phyloP scores from a whole-genome alignment of 1,140 invertebrate species.

The Sarcophaga peregrina region DNA sequence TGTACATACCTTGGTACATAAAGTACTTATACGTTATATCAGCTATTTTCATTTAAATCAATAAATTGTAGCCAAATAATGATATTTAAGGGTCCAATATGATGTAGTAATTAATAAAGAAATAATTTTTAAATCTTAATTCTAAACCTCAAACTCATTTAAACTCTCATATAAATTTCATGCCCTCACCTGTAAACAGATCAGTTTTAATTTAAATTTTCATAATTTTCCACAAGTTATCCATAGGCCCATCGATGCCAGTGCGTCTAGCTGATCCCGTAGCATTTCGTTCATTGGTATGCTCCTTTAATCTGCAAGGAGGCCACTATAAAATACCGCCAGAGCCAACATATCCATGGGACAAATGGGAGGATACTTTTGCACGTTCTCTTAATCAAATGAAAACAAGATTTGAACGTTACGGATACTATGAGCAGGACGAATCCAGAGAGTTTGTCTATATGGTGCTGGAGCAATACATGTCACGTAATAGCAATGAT shows the following conservation, averaged over 20 bases:
- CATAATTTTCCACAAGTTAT: constrained; percentile 13
- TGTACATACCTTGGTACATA: too few species aligned
- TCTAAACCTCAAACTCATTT: too few species aligned
- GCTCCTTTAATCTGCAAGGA: constrained; percentile 59
- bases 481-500: constrained; percentile 49
- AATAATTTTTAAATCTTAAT: too few species aligned
- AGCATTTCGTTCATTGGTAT: constrained; percentile 56
- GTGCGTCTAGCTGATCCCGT: constrained; percentile 57
- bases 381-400: constrained; percentile 53
- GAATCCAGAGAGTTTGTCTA: constrained; percentile 59
- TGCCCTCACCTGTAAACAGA: not conserved
- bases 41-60: too few species aligned
- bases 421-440: constrained; percentile 50
- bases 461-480: constrained; percentile 57
- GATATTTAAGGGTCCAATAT: too few species aligned
- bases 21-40: too few species aligned
- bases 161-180: not conserved
- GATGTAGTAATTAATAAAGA: too few species aligned
- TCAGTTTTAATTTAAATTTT: not conserved
- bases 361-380: constrained; percentile 61
- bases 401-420: constrained; percentile 33
- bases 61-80: too few species aligned
- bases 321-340: constrained; percentile 57
- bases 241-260: constrained; percentile 55
- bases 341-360: constrained; percentile 58